Base-by-base conservation (phyloP, 1,140 invertebrate species). In the Patella vulgata region DNA sequence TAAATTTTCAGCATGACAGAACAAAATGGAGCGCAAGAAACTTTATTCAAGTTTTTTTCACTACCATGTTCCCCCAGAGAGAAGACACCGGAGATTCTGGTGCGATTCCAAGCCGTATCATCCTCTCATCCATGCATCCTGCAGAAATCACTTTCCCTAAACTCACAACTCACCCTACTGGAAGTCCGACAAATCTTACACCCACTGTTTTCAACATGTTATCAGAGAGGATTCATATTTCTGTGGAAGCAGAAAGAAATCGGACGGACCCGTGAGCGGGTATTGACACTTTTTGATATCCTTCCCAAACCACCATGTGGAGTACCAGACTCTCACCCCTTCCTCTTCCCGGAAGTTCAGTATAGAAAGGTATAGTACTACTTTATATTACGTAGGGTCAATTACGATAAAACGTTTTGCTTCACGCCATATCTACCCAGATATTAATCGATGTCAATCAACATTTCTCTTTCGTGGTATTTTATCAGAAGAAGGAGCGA, bases 361-460 rank as follows among this genome's bases (percentile, higher is more conserved):
- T 73, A 70, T 55, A 68, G 68, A 47, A 62, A 68, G 65, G 71
- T 73, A 59, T 25, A 52, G n/a, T n/a, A n/a, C n/a, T n/a, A n/a
- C n/a, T n/a, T n/a, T n/a, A n/a, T n/a, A 47, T n/a, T n/a, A n/a
- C n/a, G n/a, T n/a, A n/a, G n/a, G n/a, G n/a, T n/a, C n/a, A n/a
- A n/a, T n/a, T n/a, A n/a, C n/a, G n/a, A n/a, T n/a, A n/a, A n/a
- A n/a, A n/a, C n/a, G n/a, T n/a, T n/a, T n/a, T n/a, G n/a, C n/a
- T n/a, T n/a, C n/a, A n/a, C n/a, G n/a, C 12, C 21, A 48, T 23
- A 12, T 23, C 11, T 5, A 30, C n/a, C 4, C 48, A 51, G 11
- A 51, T 3, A 25, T 9, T 12, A n/a, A 25, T 9, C 9, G 17
- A 8, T 9, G n/a, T 6, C 6, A 11, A 25, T n/a, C 53, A 40